Percentiles rank a stretch among this genome's conserved stretches.
Conservation (phyloP, 2,113 vertebrate genomes). For the Oryzias melastigma region DNA sequence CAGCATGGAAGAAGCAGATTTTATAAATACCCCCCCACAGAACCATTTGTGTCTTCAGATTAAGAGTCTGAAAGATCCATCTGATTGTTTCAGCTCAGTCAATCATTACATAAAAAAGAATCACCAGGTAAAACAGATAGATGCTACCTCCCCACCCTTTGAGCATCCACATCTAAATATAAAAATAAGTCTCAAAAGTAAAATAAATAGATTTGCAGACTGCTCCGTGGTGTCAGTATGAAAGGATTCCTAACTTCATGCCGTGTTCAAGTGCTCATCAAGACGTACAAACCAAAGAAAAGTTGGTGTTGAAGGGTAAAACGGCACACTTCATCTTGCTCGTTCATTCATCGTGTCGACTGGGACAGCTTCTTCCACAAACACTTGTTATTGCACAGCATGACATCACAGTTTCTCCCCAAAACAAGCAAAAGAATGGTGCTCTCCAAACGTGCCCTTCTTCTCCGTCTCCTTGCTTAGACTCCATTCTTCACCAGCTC, state of each 20-base stretch:
- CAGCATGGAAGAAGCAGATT: slow-evolving; percentile 49
- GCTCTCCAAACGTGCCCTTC: slow-evolving; percentile 22
- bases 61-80: slow-evolving; percentile 22
- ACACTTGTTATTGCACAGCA: slow-evolving; percentile 68
- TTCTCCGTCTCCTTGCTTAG: slow-evolving; percentile 46
- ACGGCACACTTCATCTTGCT: slow-evolving; percentile 32
- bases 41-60: slow-evolving; percentile 26
- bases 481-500: slow-evolving; percentile 89
- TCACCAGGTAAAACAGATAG: slow-evolving; percentile 47
- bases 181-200: slow-evolving; percentile 74
- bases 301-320: slow-evolving; percentile 9
- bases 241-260: slow-evolving; percentile 53
- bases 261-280: slow-evolving; percentile 44
- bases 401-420: slow-evolving; percentile 62
- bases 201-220: slow-evolving; percentile 77
- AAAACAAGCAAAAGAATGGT: slow-evolving; percentile 24
- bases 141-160: slow-evolving; percentile 24
- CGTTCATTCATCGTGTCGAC: slow-evolving; percentile 19
- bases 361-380: not conserved
- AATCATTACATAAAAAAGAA: slow-evolving; percentile 40
- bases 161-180: slow-evolving; percentile 54
- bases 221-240: slow-evolving; percentile 33
- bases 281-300: slow-evolving; percentile 29
- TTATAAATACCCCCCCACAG: slow-evolving; percentile 67
- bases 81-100: slow-evolving; percentile 28